These are phyloP conservation scores for Saturnia pavonia DNA, from an alignment of 2,888 invertebrate genomes.

Conservation along the genomic window DNA sequence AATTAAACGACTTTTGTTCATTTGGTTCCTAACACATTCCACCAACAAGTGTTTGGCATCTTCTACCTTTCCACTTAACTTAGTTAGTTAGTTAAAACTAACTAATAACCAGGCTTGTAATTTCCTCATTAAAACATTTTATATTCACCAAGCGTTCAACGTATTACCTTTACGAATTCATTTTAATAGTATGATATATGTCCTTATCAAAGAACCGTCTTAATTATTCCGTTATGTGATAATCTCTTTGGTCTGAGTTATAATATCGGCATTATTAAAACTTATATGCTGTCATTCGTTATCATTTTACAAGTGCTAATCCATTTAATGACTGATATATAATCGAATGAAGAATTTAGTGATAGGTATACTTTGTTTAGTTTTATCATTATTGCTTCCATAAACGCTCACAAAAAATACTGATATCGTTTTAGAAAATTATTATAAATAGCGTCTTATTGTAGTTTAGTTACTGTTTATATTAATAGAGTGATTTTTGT, in stretches of 20 bases:
- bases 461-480: not conserved
- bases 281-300: not conserved
- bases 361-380: not conserved
- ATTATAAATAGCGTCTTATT: not conserved
- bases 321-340: not conserved
- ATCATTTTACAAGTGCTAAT: not conserved
- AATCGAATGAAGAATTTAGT: constrained; percentile 8
- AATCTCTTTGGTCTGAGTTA: no score
- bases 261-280: not conserved
- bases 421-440: not conserved
- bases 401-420: not conserved
- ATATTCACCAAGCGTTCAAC: no score
- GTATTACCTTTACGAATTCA: not conserved
- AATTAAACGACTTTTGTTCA: no score
- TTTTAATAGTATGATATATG: not conserved
- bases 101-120: no score
- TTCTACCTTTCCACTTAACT: no score
- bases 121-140: no score
- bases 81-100: no score
- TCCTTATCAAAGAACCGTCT: not conserved
- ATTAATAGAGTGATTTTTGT: not conserved
- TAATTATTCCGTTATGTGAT: not conserved
- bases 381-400: constrained; percentile 11
- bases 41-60: no score
- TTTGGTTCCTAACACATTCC: no score